Evolutionary conservation across 2,888 invertebrate genomes (phyloP), one percentile per base, ranked within the genome.

Genomic region (Orchesella flavescens): DNA sequence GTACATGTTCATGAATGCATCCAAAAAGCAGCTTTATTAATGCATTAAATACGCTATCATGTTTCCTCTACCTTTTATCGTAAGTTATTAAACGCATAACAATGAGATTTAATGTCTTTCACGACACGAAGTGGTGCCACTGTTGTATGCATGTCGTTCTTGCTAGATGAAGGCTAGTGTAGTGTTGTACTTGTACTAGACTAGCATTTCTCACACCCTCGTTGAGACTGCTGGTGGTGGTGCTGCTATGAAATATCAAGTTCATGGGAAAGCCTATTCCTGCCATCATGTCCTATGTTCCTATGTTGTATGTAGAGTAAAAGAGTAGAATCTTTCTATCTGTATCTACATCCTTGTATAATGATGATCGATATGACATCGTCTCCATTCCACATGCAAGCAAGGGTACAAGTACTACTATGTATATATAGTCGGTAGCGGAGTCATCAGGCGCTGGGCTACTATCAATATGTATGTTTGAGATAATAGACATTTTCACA

Each of bases 281-380:
- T 43, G 44, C 57, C 21, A 43, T 49, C 19, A 4, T 17, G 34
- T 43, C 43, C 23, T 34, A 73, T 15, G 46, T 46, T n/a, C 24
- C 9, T 49, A 17, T 53, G 19, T 2, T 19, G 68, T 19, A 23
- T 10, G 9, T 19, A 17, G 7, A 66, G 17, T 66, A 44, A 49
- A 23, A 21, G n/a, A 49, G n/a, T 59, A 57, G 43, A 57, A 68
- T 61, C 68, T 49, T n/a, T 80, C 68, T 68, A 74, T 68, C 43
- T 78, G 43, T 65, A 65, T 43, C 61, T 23, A 57, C 57, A 80
- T 73, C 24, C 68, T 73, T 49, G 19, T 46, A 66, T 82, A 82
- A 82, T 82, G 81, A 82, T 82, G 81, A 82, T 82, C 75, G 81
- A 82, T 82, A 75, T 82, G 81, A 82, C 81, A 82, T 71, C 68